These are phyloP conservation scores for Choristoneura fumiferana DNA, from an alignment of 1,140 invertebrate genomes.

Conservation along the genomic window DNA sequence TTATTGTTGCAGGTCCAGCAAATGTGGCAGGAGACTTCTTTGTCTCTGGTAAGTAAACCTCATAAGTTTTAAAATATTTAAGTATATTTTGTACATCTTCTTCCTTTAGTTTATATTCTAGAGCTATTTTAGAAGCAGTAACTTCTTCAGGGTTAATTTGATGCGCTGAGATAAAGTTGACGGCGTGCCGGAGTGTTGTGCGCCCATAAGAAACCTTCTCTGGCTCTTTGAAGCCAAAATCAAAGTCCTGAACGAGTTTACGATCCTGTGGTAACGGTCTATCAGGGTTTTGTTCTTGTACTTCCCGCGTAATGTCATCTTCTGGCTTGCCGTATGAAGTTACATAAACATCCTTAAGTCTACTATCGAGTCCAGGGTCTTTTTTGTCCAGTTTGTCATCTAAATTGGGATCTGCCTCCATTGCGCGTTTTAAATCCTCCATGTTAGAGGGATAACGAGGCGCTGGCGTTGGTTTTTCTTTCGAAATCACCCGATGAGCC, in stretches of 20 bases:
- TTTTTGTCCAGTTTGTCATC: slow-evolving; percentile 80
- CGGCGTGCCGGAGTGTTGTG: slow-evolving; percentile 75
- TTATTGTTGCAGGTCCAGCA: slow-evolving; percentile 54
- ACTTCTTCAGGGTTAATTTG: slow-evolving; percentile 79
- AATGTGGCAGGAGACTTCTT: slow-evolving; percentile 49
- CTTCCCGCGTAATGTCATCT: slow-evolving; percentile 56
- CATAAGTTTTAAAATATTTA: slow-evolving; percentile 68
- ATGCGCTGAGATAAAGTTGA: slow-evolving; percentile 82
- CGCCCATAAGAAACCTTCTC: slow-evolving; percentile 72
- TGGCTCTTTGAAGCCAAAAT: slow-evolving; percentile 80
- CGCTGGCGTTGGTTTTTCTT: slow-evolving; percentile 83
- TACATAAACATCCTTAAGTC: slow-evolving; percentile 85
- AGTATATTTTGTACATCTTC: slow-evolving; percentile 74
- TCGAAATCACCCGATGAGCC: slow-evolving; percentile 82
- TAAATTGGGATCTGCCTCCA: slow-evolving; percentile 80
- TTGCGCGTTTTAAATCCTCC: slow-evolving; percentile 80
- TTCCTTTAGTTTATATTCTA: slow-evolving; percentile 82
- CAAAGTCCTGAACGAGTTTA: slow-evolving; percentile 45
- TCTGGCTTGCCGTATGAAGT: slow-evolving; percentile 75
- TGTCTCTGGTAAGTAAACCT: slow-evolving; percentile 63
- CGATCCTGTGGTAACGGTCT: slow-evolving; percentile 54
- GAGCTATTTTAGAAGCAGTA: slow-evolving; percentile 80
- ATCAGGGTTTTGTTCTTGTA: slow-evolving; percentile 26
- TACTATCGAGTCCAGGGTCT: slow-evolving; percentile 78
- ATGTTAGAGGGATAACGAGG: slow-evolving; percentile 80